These are phyloP conservation scores for Tachyglossus aculeatus DNA, from an alignment of 2,797 vertebrate species.

Conservation along the genomic window DNA sequence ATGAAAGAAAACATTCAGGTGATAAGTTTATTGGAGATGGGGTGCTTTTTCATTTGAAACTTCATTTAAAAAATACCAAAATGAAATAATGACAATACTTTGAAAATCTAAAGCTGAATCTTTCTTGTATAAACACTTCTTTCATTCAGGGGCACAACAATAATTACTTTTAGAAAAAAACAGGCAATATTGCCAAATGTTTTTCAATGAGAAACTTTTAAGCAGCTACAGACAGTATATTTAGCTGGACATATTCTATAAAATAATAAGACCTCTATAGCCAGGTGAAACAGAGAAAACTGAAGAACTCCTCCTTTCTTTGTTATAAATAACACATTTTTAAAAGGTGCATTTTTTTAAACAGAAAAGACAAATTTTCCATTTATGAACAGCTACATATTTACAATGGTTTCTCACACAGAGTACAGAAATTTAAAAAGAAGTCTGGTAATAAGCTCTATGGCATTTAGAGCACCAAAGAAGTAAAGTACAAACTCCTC, in stretches of 20 bases:
- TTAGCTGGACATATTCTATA: conserved; percentile 43
- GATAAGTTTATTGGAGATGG: conserved; percentile 43
- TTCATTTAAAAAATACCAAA: conserved; percentile 53
- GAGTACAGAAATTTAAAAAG: conserved; percentile 16
- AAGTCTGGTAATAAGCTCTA: background rate
- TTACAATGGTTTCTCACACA: conserved; percentile 59
- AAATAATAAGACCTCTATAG: conserved; percentile 15
- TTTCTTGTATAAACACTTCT: conserved; percentile 51
- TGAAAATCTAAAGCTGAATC: conserved; percentile 44
- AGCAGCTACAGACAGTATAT: conserved; percentile 11
- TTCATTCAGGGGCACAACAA: conserved; percentile 37
- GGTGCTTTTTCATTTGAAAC: conserved; percentile 31
- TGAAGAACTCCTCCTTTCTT: conserved; percentile 28
- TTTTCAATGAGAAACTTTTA: conserved; percentile 37
- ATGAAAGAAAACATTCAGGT: conserved; percentile 30
- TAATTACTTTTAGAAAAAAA: conserved; percentile 18
- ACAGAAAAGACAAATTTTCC: conserved; percentile 44
- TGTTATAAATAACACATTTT: conserved; percentile 68
- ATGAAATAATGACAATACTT: conserved; percentile 30
- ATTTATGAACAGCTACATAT: conserved; percentile 64
- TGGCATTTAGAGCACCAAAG: conserved; percentile 21
- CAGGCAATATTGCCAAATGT: background rate
- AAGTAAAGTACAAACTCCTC: background rate
- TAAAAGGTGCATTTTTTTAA: conserved; percentile 52
- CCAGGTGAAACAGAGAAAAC: conserved; percentile 42